A percentile compares a stretch with the other conserved stretches of the same genome.
phyloP scores from a whole-genome alignment of 1,140 invertebrate genomes.

The honey bee (Apis mellifera) region DNA sequence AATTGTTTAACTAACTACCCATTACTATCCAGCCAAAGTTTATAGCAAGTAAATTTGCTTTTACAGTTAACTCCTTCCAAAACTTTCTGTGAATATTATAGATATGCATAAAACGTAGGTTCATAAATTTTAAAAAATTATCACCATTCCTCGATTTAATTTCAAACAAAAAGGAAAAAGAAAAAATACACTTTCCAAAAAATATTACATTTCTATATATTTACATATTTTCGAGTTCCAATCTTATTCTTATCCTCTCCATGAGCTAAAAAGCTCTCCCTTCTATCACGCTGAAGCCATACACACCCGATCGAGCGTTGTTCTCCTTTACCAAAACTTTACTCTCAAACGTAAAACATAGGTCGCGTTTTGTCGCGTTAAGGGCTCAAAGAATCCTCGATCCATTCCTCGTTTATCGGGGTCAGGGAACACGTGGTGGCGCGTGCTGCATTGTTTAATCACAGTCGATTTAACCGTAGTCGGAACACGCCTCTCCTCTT shows the following conservation, averaged over 20 bases:
- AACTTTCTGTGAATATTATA: not conserved
- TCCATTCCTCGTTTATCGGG: slow-evolving; percentile 40
- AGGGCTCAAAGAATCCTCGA: slow-evolving; percentile 5
- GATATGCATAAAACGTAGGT: too few species aligned
- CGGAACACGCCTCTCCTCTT: too few species aligned
- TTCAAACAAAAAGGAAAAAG: too few species aligned
- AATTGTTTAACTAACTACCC: not conserved
- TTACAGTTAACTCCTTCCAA: too few species aligned
- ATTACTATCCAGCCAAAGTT: not conserved
- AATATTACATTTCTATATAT: too few species aligned
- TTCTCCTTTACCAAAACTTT: slow-evolving; percentile 4
- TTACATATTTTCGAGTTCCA: too few species aligned
- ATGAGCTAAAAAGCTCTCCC: not conserved
- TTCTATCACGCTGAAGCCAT: too few species aligned
- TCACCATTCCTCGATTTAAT: too few species aligned
- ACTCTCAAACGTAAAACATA: slow-evolving; percentile 21
- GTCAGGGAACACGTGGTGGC: not conserved
- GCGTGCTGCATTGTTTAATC: slow-evolving; percentile 58
- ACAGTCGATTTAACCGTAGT: slow-evolving; percentile 52
- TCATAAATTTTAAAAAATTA: too few species aligned
- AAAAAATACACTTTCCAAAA: too few species aligned
- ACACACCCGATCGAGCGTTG: not conserved
- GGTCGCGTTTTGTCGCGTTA: not conserved
- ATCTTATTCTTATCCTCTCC: too few species aligned
- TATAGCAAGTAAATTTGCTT: not conserved